phyloP scores from a whole-genome alignment of 2,797 vertebrate genomes.

The Pelodytes ibericus region DNA sequence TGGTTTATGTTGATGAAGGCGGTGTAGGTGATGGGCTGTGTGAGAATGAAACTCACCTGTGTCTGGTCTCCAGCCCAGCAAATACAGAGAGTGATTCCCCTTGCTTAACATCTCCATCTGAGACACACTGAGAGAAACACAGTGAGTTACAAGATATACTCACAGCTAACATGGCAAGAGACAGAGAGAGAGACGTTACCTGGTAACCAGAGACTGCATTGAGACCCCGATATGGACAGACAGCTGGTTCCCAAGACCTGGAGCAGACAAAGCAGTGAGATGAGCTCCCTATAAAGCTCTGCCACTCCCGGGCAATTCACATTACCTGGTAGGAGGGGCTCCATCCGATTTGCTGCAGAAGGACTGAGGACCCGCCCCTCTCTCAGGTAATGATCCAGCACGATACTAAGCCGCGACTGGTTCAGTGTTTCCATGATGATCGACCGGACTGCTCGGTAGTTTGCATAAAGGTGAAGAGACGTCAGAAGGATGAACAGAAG shows the following conservation, averaged over 20 bases:
- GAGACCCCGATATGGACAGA: constrained; percentile 62
- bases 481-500: constrained; percentile 84
- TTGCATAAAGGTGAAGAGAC: constrained; percentile 84
- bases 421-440: constrained; percentile 91
- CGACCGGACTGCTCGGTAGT: constrained; percentile 86
- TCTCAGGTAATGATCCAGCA: constrained; percentile 75
- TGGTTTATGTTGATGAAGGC: too few species aligned
- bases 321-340: constrained; percentile 82
- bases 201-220: constrained; percentile 58
- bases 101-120: constrained; percentile 60
- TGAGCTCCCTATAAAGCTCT: background rate
- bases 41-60: too few species aligned
- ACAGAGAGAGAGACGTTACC: constrained; percentile 48
- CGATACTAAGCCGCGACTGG: constrained; percentile 78
- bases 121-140: constrained; percentile 51
- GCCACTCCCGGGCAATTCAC: background rate
- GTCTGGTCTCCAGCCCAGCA: constrained; percentile 62
- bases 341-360: constrained; percentile 75
- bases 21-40: too few species aligned
- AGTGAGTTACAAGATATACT: background rate
- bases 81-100: constrained; percentile 61
- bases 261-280: background rate
- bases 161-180: background rate
- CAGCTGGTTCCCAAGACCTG: constrained; percentile 37
- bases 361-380: constrained; percentile 70